Conservation (phyloP, 2,113 vertebrate species). For the Taxidea taxus region DNA sequence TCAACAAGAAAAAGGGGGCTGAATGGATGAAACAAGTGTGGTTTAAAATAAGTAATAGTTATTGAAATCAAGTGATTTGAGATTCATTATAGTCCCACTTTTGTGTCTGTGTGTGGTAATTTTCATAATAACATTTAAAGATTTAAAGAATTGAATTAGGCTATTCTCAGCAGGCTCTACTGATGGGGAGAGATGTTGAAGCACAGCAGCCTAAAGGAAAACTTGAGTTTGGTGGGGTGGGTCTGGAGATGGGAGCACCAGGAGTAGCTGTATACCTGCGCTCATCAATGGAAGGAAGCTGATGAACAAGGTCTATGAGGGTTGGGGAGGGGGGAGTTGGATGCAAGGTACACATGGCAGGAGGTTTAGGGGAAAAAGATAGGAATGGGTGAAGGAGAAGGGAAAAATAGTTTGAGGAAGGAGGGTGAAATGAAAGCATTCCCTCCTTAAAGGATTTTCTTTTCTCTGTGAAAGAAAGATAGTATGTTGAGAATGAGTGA, state of each 20-base stretch:
- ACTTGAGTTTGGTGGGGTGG: not conserved
- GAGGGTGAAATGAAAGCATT: not conserved
- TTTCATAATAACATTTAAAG: not conserved
- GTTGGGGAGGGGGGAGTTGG: too few relatives aligned
- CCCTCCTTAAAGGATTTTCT: not conserved
- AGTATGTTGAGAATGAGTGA: not conserved
- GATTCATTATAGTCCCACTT: not conserved
- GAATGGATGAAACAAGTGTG: not conserved
- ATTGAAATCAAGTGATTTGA: not conserved
- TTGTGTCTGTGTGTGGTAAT: not conserved
- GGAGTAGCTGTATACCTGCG: not conserved
- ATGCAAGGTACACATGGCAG: not conserved
- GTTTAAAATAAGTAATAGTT: not conserved
- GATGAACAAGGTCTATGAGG: not conserved
- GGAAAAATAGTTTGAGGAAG: not conserved
- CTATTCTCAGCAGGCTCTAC: not conserved
- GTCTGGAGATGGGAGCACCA: not conserved
- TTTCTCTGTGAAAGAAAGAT: not conserved
- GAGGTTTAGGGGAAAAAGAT: not conserved
- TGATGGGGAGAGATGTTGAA: not conserved
- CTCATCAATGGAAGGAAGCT: not conserved
- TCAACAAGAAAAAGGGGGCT: not conserved
- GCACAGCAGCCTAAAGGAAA: not conserved
- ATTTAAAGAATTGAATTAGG: not conserved
- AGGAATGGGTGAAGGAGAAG: not conserved